Evolutionary conservation across 2,888 invertebrate species (phyloP), one percentile per base, ranked within the genome.

Genomic region (Luffia ferchaultella): DNA sequence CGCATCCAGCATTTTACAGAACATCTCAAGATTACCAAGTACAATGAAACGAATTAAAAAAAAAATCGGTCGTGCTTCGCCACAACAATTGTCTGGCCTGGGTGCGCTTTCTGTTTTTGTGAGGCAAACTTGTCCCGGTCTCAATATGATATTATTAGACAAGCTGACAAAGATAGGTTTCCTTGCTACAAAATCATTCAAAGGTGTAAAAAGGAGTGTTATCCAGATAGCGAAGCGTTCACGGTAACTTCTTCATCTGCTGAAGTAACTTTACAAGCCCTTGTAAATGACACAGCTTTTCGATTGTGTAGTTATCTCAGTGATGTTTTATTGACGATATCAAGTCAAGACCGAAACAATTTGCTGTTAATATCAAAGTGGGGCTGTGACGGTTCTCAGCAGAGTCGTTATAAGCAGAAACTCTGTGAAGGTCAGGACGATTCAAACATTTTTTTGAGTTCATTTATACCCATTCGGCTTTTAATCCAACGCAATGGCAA

Each of bases 101-200:
- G 48, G 50, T 45, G 55, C 53, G 45, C 48, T 57, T 17, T 19
- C 51, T 43, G 56, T 58, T 52, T 57, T 57, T 44, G 48, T 57
- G 57, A 55, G 20, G 55, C 56, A 16, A 56, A 53, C 46, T 49
- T 56, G n/a, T 50, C 55, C 15, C 19, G 46, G 40, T 15, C 46
- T 20, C 54, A 51, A 41, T 55, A 55, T 30, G 52, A 54, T 48
- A 49, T 55, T 45, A 46, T 55, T 20, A 52, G 51, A 51, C 46
- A 18, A 1, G 49, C 45, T 9, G 49, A 54, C 40, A 49, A 50
- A 48, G 46, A 53, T 16, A 18, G 43, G 16, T 53, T 44, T 46
- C 53, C 55, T 2, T 54, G 54, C 42, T 56, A 57, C 43, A 49
- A 45, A 16, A 1, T 51, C 5, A 16, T 57, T 1, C 53, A 48